Evolutionary conservation across 2,888 invertebrate genomes (phyloP).

Genomic region (Phorcus lineatus): DNA sequence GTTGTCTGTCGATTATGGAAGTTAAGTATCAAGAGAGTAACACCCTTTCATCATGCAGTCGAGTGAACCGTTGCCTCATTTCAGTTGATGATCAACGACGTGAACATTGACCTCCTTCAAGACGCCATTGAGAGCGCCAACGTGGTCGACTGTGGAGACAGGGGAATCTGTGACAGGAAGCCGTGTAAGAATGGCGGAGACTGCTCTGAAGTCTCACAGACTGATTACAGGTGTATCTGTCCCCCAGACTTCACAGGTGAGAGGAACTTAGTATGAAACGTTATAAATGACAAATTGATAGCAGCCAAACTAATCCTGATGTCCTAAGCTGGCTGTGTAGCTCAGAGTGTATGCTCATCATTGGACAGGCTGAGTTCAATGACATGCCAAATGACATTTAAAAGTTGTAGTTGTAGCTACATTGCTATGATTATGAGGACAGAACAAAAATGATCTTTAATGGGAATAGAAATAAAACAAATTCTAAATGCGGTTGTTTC

Average conservation of each 20-base stretch:
- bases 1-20: too few species aligned
- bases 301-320: not conserved
- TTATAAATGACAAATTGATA: not conserved
- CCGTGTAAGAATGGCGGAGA: conserved; percentile 83
- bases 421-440: too few species aligned
- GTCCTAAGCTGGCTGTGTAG: too few species aligned
- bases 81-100: conserved; percentile 83
- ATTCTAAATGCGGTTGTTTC: too few species aligned
- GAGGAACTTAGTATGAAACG: not conserved
- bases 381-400: too few species aligned
- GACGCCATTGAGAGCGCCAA: conserved; percentile 86
- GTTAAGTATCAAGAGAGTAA: too few species aligned
- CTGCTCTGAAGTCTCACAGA: conserved; percentile 79
- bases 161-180: conserved; percentile 76
- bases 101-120: conserved; percentile 83
- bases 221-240: conserved; percentile 79
- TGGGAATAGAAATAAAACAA: too few species aligned
- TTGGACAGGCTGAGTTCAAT: too few species aligned
- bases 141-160: conserved; percentile 84
- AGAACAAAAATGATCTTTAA: too few species aligned
- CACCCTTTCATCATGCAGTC: too few species aligned
- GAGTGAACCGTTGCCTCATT: not conserved
- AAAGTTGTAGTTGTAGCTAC: too few species aligned
- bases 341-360: too few species aligned
- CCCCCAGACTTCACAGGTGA: conserved; percentile 70